Conservation (phyloP, 2,797 vertebrate genomes). For the Kryptolebias ocellatus region DNA sequence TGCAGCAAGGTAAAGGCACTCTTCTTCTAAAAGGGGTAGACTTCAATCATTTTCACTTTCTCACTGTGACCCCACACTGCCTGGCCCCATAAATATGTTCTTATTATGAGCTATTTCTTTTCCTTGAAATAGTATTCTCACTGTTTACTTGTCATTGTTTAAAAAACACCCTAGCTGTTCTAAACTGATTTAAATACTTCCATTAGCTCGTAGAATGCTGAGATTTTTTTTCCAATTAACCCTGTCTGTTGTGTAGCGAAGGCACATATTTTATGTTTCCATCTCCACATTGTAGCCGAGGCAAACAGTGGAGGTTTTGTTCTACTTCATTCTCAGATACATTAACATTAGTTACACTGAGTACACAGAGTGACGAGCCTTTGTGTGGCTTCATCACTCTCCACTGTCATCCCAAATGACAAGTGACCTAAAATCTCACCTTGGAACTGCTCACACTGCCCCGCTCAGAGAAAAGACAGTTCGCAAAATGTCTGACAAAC, state of each 20-base stretch:
- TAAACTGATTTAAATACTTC: no score
- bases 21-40: background rate
- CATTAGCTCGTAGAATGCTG: no score
- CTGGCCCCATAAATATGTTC: background rate
- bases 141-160: background rate
- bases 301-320: slow-evolving; percentile 16
- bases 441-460: slow-evolving; percentile 66
- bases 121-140: background rate
- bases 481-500: slow-evolving; percentile 54
- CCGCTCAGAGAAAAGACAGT: slow-evolving; percentile 69
- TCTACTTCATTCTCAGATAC: slow-evolving; percentile 50
- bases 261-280: no score
- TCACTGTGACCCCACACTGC: background rate
- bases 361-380: slow-evolving; percentile 54
- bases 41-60: slow-evolving; percentile 5
- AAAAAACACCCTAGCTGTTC: background rate
- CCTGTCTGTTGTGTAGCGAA: no score
- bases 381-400: slow-evolving; percentile 49
- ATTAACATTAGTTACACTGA: slow-evolving; percentile 59
- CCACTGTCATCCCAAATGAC: slow-evolving; percentile 72
- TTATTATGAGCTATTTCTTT: background rate
- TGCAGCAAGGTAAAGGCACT: slow-evolving; percentile 22
- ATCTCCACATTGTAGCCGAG: background rate
- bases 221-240: no score
- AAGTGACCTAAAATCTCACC: slow-evolving; percentile 77